Conservation (phyloP, 2,113 vertebrate genomes). For the Strix uralensis region DNA sequence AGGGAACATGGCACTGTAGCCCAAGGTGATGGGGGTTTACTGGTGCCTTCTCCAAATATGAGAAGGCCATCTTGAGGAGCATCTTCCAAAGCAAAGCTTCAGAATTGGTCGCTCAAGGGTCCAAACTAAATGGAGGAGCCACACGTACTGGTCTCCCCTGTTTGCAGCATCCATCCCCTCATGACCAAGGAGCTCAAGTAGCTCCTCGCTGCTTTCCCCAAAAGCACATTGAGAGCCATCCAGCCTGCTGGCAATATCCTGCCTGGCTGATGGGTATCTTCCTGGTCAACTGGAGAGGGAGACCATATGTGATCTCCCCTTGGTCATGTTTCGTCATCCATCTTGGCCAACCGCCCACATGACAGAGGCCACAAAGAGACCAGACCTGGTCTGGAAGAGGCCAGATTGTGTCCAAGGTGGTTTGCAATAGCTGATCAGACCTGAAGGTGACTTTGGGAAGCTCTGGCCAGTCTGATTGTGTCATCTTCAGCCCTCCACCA, state of each 20-base stretch:
- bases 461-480: background rate
- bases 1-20: background rate
- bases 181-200: background rate
- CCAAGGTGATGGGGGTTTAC: no score
- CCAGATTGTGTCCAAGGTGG: background rate
- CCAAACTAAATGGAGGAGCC: background rate
- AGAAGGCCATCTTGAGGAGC: background rate
- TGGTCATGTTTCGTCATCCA: background rate
- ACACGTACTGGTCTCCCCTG: background rate
- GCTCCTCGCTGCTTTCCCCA: background rate
- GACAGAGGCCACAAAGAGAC: background rate
- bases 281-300: background rate
- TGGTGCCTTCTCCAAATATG: background rate
- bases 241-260: background rate
- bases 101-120: background rate
- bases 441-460: background rate
- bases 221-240: accelerated
- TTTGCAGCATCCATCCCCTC: background rate
- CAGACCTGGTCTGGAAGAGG: background rate
- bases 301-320: background rate
- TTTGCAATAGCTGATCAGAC: background rate
- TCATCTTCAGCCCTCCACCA: background rate
- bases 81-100: background rate
- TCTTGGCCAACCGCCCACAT: background rate
- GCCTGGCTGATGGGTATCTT: no score